Percentiles rank a stretch among this genome's conserved stretches.
Conservation (phyloP, 1,140 invertebrate species). For the Drosophila lacertosa region DNA sequence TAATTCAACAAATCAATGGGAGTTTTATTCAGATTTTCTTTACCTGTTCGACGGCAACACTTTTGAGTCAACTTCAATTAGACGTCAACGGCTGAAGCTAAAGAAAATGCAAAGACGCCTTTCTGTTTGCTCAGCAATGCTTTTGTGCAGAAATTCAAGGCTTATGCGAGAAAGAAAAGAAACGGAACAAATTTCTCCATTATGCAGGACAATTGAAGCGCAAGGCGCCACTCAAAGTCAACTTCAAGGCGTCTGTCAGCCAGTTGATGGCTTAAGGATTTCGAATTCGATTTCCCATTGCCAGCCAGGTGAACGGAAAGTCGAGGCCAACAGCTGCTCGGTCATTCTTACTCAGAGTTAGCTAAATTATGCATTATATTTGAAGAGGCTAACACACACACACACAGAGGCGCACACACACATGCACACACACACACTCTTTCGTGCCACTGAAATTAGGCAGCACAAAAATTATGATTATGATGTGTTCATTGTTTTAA, state of each 20-base stretch:
- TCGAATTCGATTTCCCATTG: constrained; percentile 28
- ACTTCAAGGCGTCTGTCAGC: constrained; percentile 30
- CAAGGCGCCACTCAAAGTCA: constrained; percentile 49
- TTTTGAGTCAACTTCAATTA: constrained; percentile 75
- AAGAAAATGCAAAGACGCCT: constrained; percentile 63
- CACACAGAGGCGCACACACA: neutral
- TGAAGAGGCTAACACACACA: constrained; percentile 1
- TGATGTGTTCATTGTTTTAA: constrained; percentile 81
- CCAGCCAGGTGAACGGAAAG: constrained; percentile 1
- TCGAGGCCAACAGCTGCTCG: neutral
- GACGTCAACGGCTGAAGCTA: constrained; percentile 32
- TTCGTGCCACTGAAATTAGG: constrained; percentile 64
- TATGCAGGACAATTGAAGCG: constrained; percentile 76
- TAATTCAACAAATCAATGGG: too few species aligned
- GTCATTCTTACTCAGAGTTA: neutral
- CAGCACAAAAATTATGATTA: constrained; percentile 78
- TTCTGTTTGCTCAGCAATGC: constrained; percentile 64
- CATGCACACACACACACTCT: neutral
- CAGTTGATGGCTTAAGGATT: constrained; percentile 45
- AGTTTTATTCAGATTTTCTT: constrained; percentile 8
- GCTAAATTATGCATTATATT: constrained; percentile 42
- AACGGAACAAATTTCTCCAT: constrained; percentile 36
- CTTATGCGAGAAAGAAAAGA: constrained; percentile 59
- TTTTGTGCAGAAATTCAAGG: constrained; percentile 57
- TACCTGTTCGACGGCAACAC: constrained; percentile 41